A percentile compares a stretch with the other conserved stretches of the same genome.
Evolutionary conservation across 2,888 invertebrate species (phyloP).

Genomic region (Poecilobothrus nobilitatus): DNA sequence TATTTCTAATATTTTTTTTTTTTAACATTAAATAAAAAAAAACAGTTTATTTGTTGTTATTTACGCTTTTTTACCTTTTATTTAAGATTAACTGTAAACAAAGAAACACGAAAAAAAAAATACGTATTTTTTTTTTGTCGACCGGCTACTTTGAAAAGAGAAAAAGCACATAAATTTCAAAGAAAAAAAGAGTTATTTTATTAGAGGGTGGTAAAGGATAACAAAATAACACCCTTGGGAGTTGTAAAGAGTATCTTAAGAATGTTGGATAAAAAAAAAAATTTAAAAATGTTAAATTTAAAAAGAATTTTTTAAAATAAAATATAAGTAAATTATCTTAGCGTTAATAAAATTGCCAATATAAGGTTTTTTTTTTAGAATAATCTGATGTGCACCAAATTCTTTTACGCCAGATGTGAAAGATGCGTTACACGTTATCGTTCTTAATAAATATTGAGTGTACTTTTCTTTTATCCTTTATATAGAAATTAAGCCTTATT

Average conservation of each 20-base stretch:
- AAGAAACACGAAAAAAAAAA: background rate
- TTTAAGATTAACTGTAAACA: background rate
- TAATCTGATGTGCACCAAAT: no score
- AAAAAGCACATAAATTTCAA: background rate
- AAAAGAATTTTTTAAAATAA: no score
- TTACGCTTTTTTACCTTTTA: slow-evolving; percentile 4
- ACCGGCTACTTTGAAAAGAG: background rate
- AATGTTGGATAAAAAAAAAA: background rate
- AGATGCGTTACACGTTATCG: no score
- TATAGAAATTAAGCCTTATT: no score
- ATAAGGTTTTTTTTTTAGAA: no score
- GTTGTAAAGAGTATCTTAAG: background rate
- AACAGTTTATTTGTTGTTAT: background rate
- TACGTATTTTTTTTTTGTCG: background rate
- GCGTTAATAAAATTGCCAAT: no score
- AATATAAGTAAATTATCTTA: no score
- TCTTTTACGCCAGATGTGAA: no score
- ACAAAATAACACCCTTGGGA: slow-evolving; percentile 1
- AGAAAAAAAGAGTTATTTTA: background rate
- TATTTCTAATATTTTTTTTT: no score
- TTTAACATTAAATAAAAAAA: background rate
- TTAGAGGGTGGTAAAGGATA: background rate
- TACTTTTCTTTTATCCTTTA: no score
- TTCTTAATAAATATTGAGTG: no score
- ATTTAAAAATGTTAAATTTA: no score